Evolutionary conservation across 2,797 vertebrate genomes (phyloP).

Genomic region (Urophycis tenuis): DNA sequence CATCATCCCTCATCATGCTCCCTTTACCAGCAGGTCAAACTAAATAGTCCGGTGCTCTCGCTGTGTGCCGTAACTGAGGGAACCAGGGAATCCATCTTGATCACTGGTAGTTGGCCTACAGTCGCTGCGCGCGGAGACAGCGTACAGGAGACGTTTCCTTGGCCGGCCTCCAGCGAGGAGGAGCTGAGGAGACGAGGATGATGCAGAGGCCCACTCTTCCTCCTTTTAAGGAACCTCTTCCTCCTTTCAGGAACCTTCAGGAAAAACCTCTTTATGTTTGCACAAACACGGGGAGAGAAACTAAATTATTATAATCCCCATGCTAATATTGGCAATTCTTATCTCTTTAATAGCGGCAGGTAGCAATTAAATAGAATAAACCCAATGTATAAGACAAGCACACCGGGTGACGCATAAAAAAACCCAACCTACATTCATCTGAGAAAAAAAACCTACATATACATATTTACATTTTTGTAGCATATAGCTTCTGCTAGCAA

Average conservation of each 20-base stretch:
- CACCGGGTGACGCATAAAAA: not conserved
- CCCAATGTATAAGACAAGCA: not conserved
- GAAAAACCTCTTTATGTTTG: no score
- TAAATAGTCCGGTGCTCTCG: not conserved
- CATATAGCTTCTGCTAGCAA: not conserved
- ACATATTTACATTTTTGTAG: not conserved
- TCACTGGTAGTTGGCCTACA: not conserved
- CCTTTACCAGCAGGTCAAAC: not conserved
- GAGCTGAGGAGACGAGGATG: not conserved
- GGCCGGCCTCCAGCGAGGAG: not conserved
- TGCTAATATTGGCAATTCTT: constrained; percentile 2
- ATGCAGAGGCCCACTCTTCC: not conserved
- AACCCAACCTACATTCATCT: not conserved
- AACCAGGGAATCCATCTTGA: not conserved
- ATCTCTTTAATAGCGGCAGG: not conserved
- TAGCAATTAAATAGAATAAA: not conserved
- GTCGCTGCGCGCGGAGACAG: not conserved
- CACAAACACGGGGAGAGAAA: not conserved
- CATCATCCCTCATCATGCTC: not conserved
- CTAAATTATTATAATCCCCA: not conserved
- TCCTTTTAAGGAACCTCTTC: not conserved
- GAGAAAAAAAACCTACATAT: not conserved
- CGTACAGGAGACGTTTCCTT: not conserved
- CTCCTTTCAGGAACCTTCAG: no score
- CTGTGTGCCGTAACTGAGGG: not conserved